These are phyloP conservation scores for Epizoanthus scotinus DNA, from an alignment of 92 coral and sea anemone genomes.

Conservation along the genomic window DNA sequence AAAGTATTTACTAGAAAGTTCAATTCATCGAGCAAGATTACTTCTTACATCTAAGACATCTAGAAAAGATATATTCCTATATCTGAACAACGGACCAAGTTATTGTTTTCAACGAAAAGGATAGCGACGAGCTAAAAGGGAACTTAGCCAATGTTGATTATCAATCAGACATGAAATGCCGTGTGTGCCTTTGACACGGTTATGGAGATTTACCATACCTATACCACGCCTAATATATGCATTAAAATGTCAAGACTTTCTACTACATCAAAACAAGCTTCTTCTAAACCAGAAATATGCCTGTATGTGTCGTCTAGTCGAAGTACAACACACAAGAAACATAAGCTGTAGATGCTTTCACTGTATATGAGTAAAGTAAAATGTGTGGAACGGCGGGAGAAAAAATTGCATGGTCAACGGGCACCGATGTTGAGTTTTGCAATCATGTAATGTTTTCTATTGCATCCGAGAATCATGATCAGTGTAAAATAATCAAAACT, in stretches of 20 bases:
- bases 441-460: too few species aligned
- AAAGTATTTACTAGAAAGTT: neutral
- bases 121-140: neutral
- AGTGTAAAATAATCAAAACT: too few species aligned
- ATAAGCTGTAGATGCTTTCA: neutral
- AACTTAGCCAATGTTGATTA: neutral
- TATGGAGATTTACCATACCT: constrained; percentile 37
- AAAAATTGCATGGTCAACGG: too few species aligned
- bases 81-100: too few species aligned
- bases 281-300: neutral
- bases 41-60: neutral
- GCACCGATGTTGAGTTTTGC: too few species aligned
- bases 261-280: neutral
- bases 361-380: too few species aligned
- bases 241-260: neutral
- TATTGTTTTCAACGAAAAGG: neutral
- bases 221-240: constrained; percentile 13
- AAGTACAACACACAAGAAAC: neutral
- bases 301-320: too few species aligned
- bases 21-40: neutral
- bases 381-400: neutral
- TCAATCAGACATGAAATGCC: too few species aligned
- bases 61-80: too few species aligned
- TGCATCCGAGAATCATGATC: too few species aligned
- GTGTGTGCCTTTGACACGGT: neutral